Percentiles rank a stretch among this genome's conserved stretches.
Evolutionary conservation across 1,140 invertebrate genomes (phyloP).

Genomic region (Drosophila busckii): DNA sequence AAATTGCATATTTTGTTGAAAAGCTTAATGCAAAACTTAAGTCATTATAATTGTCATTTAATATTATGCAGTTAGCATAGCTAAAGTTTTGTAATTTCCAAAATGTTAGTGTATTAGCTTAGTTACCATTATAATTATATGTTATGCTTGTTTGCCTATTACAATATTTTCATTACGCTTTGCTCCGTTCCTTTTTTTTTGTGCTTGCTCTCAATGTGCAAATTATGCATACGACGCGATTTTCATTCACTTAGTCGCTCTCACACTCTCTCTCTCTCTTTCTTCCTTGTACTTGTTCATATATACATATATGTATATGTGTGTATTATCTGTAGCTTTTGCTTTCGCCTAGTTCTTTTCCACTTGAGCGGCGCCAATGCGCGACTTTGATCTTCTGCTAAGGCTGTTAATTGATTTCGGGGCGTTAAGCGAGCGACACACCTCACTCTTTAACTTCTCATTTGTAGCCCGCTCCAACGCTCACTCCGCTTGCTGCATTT

Average conservation of each 20-base stretch:
- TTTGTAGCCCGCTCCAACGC: too few species aligned
- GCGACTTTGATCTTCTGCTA: constrained; percentile 49
- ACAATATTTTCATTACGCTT: constrained; percentile 18
- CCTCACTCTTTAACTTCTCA: too few species aligned
- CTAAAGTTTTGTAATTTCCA: too few species aligned
- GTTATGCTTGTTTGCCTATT: constrained; percentile 4
- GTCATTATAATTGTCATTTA: too few species aligned
- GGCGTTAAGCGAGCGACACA: not conserved
- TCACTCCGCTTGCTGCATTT: too few species aligned
- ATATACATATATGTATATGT: too few species aligned
- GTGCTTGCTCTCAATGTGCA: constrained; percentile 16
- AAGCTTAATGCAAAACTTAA: too few species aligned
- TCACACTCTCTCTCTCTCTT: not conserved
- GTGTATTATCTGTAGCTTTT: not conserved
- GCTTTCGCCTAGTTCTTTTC: constrained; percentile 28
- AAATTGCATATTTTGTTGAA: too few species aligned
- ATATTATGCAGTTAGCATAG: too few species aligned
- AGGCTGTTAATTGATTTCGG: constrained; percentile 47
- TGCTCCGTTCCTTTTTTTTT: constrained; percentile 15
- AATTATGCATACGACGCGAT: constrained; percentile 41
- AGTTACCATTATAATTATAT: not conserved
- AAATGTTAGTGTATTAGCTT: not conserved
- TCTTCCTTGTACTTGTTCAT: not conserved
- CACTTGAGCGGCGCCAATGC: constrained; percentile 21
- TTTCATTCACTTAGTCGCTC: constrained; percentile 8